Percentiles rank a stretch among this genome's conserved stretches.
These are phyloP conservation scores for Litoditis marina DNA, from an alignment of 2,888 invertebrate genomes.

Conservation along the genomic window DNA sequence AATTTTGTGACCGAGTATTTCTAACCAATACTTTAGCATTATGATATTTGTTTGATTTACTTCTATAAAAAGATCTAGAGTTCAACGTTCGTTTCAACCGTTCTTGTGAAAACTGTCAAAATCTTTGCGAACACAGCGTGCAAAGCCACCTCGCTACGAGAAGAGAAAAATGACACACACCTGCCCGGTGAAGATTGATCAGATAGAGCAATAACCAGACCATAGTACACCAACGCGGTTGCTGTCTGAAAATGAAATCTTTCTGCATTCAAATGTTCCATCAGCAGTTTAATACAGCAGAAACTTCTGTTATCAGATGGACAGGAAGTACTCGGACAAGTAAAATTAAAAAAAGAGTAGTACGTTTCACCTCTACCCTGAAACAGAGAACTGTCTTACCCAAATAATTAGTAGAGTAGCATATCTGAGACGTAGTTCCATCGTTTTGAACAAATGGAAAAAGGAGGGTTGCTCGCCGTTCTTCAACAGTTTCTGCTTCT, in stretches of 20 bases:
- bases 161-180: not conserved
- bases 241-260: slow-evolving; percentile 37
- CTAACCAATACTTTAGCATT: too few species aligned
- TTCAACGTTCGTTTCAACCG: too few species aligned
- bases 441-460: slow-evolving; percentile 52
- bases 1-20: too few species aligned
- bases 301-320: not conserved
- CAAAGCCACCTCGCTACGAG: slow-evolving; percentile 1
- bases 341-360: too few species aligned
- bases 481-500: slow-evolving; percentile 53
- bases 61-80: too few species aligned
- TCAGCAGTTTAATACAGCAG: not conserved
- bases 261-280: too few species aligned
- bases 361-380: not conserved
- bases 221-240: slow-evolving; percentile 61
- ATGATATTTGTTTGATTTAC: too few species aligned
- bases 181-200: slow-evolving; percentile 53
- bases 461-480: slow-evolving; percentile 52
- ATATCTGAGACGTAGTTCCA: slow-evolving; percentile 49
- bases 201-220: slow-evolving; percentile 58
- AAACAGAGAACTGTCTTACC: slow-evolving; percentile 21
- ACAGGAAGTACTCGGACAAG: too few species aligned
- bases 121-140: too few species aligned
- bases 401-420: slow-evolving; percentile 52
- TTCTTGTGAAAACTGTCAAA: too few species aligned